Percentiles rank a stretch among this genome's conserved stretches.
These are phyloP conservation scores for Anthonomus grandis DNA, from an alignment of 1,140 invertebrate species.

Conservation along the genomic window DNA sequence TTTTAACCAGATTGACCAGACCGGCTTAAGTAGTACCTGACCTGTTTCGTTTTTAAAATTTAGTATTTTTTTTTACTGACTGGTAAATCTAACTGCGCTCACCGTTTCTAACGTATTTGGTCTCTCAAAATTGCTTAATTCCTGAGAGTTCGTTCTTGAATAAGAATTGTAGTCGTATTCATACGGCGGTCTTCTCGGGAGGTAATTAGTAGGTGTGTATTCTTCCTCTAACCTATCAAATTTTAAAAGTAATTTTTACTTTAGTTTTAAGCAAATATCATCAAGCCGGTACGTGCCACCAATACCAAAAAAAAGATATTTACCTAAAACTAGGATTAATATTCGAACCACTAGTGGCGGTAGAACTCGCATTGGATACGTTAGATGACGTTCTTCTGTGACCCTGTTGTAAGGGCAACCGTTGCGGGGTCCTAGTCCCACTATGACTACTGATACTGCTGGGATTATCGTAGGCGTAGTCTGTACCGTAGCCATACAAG, in stretches of 20 bases:
- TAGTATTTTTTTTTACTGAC: neutral
- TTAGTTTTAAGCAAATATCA: too few species aligned
- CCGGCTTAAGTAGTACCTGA: too few species aligned
- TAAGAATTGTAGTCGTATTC: slow-evolving; percentile 51
- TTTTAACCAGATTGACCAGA: too few species aligned
- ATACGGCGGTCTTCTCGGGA: slow-evolving; percentile 44
- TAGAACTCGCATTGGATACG: slow-evolving; percentile 63
- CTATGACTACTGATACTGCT: slow-evolving; percentile 52
- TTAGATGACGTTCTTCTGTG: slow-evolving; percentile 70
- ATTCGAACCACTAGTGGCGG: slow-evolving; percentile 52
- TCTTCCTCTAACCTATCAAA: slow-evolving; percentile 66
- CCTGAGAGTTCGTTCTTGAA: slow-evolving; percentile 58
- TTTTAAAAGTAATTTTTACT: too few species aligned
- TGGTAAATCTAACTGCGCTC: neutral
- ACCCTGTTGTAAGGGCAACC: slow-evolving; percentile 47
- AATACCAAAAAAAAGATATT: slow-evolving; percentile 30
- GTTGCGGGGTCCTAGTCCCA: slow-evolving; percentile 51
- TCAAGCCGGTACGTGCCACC: neutral
- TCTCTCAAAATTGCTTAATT: slow-evolving; percentile 57
- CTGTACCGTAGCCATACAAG: slow-evolving; percentile 45
- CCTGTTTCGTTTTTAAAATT: neutral
- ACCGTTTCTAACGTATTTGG: slow-evolving; percentile 66
- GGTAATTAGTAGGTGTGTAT: slow-evolving; percentile 52
- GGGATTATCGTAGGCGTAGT: slow-evolving; percentile 61
- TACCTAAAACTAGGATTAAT: slow-evolving; percentile 57